These are phyloP conservation scores for Alcis repandata DNA, from an alignment of 2,888 invertebrate species.

Conservation along the genomic window DNA sequence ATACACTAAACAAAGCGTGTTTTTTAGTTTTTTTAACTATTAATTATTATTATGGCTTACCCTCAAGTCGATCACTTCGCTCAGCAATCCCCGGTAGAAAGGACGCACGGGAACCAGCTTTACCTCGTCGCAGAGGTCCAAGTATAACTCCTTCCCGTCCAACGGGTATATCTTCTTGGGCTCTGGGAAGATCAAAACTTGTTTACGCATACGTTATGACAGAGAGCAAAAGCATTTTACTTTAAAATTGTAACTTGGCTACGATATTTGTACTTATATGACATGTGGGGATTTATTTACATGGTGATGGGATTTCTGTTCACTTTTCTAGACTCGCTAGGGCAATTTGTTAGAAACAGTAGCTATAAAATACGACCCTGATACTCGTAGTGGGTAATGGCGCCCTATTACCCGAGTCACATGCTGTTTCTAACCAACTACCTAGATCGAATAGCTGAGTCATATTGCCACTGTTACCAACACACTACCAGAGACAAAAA, in stretches of 20 bases:
- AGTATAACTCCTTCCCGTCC: slow-evolving; percentile 65
- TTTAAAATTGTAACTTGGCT: not conserved
- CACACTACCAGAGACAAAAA: not conserved
- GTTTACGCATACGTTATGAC: not conserved
- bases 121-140: slow-evolving; percentile 58
- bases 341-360: too few species aligned
- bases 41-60: too few species aligned
- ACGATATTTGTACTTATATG: too few species aligned
- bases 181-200: slow-evolving; percentile 35
- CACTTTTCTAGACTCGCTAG: too few species aligned
- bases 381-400: not conserved
- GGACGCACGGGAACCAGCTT: slow-evolving; percentile 51
- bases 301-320: too few species aligned
- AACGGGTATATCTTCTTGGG: slow-evolving; percentile 52
- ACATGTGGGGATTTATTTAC: too few species aligned
- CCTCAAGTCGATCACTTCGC: slow-evolving; percentile 49
- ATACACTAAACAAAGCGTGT: too few species aligned
- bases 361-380: not conserved
- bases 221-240: too few species aligned
- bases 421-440: not conserved
- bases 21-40: too few species aligned
- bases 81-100: slow-evolving; percentile 57
- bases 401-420: not conserved
- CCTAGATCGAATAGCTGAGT: too few species aligned
- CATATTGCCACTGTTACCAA: not conserved